phyloP scores from a whole-genome alignment of 2,888 invertebrate genomes.

The Drosophila robusta region DNA sequence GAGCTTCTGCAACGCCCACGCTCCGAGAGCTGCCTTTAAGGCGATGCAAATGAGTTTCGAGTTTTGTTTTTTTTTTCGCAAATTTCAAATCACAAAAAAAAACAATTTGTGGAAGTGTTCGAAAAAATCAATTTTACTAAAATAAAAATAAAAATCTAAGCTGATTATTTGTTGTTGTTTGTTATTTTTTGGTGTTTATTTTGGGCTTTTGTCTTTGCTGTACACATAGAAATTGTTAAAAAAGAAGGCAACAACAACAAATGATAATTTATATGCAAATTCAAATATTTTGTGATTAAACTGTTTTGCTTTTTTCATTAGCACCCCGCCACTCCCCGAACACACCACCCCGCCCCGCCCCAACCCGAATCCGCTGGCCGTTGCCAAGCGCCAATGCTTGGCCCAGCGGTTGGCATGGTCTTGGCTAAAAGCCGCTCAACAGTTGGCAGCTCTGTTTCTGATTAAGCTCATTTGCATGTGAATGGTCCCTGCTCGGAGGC shows the following conservation, averaged over 20 bases:
- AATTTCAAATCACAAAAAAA: constrained; percentile 14
- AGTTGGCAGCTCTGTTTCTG: constrained; percentile 71
- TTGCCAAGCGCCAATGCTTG: constrained; percentile 26
- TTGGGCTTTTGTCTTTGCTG: constrained; percentile 32
- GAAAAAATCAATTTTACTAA: constrained; percentile 26
- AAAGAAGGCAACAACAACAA: constrained; percentile 6
- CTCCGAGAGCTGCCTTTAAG: constrained; percentile 29
- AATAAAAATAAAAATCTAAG: constrained; percentile 41
- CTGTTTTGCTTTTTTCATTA: constrained; percentile 74
- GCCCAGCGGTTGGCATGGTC: constrained; percentile 36
- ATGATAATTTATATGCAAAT: constrained; percentile 75
- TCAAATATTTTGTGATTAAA: constrained; percentile 72
- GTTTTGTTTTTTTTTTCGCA: constrained; percentile 24
- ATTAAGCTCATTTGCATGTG: constrained; percentile 77
- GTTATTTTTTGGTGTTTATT: not conserved
- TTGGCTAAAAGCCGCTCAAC: constrained; percentile 61
- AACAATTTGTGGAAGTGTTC: constrained; percentile 11
- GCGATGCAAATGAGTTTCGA: constrained; percentile 49
- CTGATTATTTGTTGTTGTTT: constrained; percentile 59
- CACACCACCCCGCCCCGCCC: constrained; percentile 2
- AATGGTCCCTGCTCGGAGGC: constrained; percentile 52
- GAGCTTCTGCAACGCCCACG: constrained; percentile 48
- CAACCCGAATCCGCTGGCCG: constrained; percentile 1
- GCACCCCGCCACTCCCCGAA: constrained; percentile 48
- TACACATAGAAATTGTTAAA: constrained; percentile 53